Evolutionary conservation across 2,797 vertebrate genomes (phyloP).

Genomic region (Siniperca obscura): DNA sequence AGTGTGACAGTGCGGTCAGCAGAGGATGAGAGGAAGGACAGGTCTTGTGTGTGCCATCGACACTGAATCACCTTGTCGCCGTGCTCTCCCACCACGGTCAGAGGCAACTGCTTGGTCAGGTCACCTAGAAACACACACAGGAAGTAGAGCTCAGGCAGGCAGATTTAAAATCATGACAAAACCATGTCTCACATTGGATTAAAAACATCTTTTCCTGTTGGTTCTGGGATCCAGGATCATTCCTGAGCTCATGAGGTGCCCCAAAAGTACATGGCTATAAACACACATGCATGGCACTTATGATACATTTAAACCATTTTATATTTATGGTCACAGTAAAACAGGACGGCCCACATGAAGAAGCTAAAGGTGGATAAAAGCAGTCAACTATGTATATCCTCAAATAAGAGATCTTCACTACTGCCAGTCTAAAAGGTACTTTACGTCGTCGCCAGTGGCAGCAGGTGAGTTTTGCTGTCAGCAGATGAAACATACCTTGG

Average conservation of each 20-base stretch:
- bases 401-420: neutral
- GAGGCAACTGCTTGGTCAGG: conserved; percentile 95
- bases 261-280: neutral
- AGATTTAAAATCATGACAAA: neutral
- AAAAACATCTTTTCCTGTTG: neutral
- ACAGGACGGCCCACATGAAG: neutral
- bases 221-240: neutral
- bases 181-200: neutral
- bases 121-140: conserved; percentile 86
- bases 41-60: conserved; percentile 96
- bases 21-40: conserved; percentile 97
- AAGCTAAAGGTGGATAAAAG: neutral
- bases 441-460: too few relatives aligned
- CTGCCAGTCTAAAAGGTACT: neutral
- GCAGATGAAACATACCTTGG: conserved; percentile 86
- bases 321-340: neutral
- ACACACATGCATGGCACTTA: neutral
- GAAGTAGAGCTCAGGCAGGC: neutral
- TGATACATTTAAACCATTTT: neutral
- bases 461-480: neutral
- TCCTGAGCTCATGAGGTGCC: neutral
- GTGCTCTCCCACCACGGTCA: conserved; percentile 94
- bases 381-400: neutral
- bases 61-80: conserved; percentile 99
- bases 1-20: conserved; percentile 98